Percentiles rank a stretch among this genome's conserved stretches.
phyloP scores from a whole-genome alignment of 2,888 invertebrate genomes.

The Cephalotes varians region DNA sequence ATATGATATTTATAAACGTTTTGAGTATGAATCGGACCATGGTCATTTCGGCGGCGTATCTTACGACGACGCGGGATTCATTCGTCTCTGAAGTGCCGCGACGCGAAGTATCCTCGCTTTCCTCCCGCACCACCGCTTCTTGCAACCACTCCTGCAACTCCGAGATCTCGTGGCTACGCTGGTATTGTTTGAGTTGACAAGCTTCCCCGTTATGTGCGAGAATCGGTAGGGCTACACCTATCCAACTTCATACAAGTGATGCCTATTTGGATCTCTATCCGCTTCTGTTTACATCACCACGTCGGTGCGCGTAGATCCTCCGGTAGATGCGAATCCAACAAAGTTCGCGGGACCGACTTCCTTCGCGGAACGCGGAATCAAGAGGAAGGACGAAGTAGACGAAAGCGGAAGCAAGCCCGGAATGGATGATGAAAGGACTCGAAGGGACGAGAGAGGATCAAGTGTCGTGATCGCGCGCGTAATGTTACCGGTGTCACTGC shows the following conservation, averaged over 20 bases:
- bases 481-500: constrained; percentile 57
- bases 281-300: constrained; percentile 70
- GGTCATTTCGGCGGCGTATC: constrained; percentile 20
- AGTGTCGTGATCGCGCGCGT: constrained; percentile 67
- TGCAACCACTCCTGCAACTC: constrained; percentile 22
- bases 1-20: no score
- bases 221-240: constrained; percentile 56
- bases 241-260: constrained; percentile 67
- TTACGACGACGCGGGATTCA: constrained; percentile 59
- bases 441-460: constrained; percentile 52
- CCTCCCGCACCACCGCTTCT: background rate
- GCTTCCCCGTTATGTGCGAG: constrained; percentile 63
- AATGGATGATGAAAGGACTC: constrained; percentile 18
- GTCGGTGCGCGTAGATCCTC: constrained; percentile 56
- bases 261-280: constrained; percentile 69
- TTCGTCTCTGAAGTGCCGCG: constrained; percentile 45
- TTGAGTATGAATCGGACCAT: no score
- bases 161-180: constrained; percentile 47
- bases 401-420: constrained; percentile 5
- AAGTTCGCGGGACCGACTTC: constrained; percentile 70
- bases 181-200: constrained; percentile 71
- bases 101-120: background rate
- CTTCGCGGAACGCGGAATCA: constrained; percentile 58
- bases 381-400: constrained; percentile 42
- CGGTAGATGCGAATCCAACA: constrained; percentile 45